A percentile compares a stretch with the other conserved stretches of the same genome.
These are phyloP conservation scores for Chesias legatella DNA, from an alignment of 2,888 invertebrate genomes.

Conservation along the genomic window DNA sequence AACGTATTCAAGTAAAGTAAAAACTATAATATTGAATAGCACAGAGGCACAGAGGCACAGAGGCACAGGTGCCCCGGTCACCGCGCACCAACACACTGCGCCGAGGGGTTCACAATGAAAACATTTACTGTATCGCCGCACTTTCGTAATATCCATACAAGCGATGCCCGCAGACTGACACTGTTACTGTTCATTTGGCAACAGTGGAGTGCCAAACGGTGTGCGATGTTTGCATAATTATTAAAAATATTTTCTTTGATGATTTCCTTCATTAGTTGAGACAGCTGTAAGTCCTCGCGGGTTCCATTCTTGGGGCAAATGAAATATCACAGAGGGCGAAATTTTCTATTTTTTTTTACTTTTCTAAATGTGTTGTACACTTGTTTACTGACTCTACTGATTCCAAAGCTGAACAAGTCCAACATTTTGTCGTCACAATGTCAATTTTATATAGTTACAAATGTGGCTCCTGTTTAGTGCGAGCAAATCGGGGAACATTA, in stretches of 20 bases:
- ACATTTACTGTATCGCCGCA: slow-evolving; percentile 46
- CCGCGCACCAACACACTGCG: slow-evolving; percentile 49
- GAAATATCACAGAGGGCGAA: too few relatives aligned
- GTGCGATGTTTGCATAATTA: slow-evolving; percentile 24
- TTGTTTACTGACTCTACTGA: too few relatives aligned
- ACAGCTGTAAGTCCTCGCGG: too few relatives aligned
- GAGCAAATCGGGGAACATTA: too few relatives aligned
- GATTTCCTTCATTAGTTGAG: slow-evolving; percentile 1
- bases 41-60: slow-evolving; percentile 31
- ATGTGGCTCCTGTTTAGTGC: too few relatives aligned
- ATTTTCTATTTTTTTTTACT: too few relatives aligned
- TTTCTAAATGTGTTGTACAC: too few relatives aligned
- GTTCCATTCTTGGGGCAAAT: too few relatives aligned
- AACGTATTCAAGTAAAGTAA: not conserved
- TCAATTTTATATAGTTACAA: too few relatives aligned
- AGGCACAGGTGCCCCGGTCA: slow-evolving; percentile 53
- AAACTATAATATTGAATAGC: slow-evolving; percentile 32
- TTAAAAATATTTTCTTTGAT: slow-evolving; percentile 3
- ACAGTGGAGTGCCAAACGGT: slow-evolving; percentile 47
- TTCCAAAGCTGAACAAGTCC: too few relatives aligned
- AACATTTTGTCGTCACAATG: too few relatives aligned
- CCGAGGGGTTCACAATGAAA: slow-evolving; percentile 66
- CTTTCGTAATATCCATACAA: slow-evolving; percentile 58
- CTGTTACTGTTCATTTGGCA: slow-evolving; percentile 61
- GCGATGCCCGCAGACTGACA: slow-evolving; percentile 38